Conservation (phyloP, 1,140 invertebrate genomes). For the Heliconius eleuchia region DNA sequence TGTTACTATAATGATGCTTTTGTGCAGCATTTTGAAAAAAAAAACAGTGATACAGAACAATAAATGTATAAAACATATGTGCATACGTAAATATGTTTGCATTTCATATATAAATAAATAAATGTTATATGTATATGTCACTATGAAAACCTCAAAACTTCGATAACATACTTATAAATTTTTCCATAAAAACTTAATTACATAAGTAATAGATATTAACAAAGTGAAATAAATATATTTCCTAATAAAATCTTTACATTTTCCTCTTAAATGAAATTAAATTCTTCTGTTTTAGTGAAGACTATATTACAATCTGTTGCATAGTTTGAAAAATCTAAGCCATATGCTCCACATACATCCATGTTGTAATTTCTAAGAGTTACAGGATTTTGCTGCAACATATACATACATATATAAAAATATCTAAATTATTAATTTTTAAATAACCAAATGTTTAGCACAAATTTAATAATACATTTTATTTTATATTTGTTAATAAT, state of each 20-base stretch:
- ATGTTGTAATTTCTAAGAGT: no score
- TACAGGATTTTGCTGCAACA: no score
- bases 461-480: not conserved
- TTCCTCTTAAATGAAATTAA: no score
- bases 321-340: no score
- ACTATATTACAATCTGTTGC: no score
- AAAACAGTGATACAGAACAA: not conserved
- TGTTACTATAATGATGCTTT: not conserved
- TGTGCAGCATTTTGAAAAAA: not conserved
- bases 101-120: not conserved
- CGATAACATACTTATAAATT: no score
- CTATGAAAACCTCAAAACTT: no score
- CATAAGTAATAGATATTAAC: not conserved
- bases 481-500: not conserved
- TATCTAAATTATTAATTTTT: not conserved
- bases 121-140: not conserved
- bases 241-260: no score
- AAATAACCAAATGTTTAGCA: not conserved
- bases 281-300: no score
- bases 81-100: not conserved
- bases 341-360: no score
- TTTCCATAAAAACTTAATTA: no score
- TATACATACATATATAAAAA: not conserved
- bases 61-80: not conserved
- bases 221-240: not conserved